Conservation (phyloP, 2,797 vertebrate species). For the Pantherophis vulpinus region DNA sequence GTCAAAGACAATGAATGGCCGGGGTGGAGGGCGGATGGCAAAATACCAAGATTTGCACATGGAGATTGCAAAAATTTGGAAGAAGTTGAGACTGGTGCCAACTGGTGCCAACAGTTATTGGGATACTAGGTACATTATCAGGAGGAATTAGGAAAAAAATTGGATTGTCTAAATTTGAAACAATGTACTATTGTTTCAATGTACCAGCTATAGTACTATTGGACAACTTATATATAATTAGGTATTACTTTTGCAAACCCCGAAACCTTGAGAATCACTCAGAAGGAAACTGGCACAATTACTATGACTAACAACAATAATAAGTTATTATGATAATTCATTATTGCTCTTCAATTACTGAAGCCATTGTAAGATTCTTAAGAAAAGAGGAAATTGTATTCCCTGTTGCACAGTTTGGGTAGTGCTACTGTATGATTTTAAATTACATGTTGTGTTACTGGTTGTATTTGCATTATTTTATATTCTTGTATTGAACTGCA, state of each 20-base stretch:
- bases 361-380: not conserved
- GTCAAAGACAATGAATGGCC: not conserved
- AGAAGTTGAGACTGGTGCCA: not conserved
- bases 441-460: not conserved
- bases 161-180: not conserved
- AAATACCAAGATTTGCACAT: not conserved
- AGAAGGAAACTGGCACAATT: not conserved
- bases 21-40: not conserved
- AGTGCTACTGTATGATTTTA: not conserved
- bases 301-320: not conserved
- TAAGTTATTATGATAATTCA: not conserved
- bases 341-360: not conserved
- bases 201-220: not conserved
- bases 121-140: not conserved
- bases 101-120: not conserved
- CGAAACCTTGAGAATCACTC: not conserved
- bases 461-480: not conserved
- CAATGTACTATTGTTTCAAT: not conserved
- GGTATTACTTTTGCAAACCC: not conserved
- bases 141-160: not conserved
- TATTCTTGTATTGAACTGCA: not conserved
- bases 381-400: not conserved
- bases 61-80: not conserved
- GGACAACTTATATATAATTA: not conserved
- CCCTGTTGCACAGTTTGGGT: not conserved